phyloP scores from a whole-genome alignment of 1,140 invertebrate genomes.

The Drosophila bocki region DNA sequence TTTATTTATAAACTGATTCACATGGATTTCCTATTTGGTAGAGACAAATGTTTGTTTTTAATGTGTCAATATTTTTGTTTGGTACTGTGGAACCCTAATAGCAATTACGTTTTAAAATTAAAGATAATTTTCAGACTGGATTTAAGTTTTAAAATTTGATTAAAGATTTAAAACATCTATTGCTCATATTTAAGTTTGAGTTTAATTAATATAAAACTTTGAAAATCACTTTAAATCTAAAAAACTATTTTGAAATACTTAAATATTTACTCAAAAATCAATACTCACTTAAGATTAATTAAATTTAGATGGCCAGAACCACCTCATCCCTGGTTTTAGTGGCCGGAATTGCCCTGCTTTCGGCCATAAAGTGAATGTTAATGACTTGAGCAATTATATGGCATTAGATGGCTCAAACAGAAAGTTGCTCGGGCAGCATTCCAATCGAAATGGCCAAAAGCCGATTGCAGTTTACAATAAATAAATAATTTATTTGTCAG shows the following conservation, averaged over 20 bases:
- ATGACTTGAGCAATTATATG: conserved; percentile 62
- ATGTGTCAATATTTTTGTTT: not conserved
- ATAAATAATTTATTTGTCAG: conserved; percentile 80
- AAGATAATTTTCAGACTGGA: not conserved
- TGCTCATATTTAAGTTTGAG: too few species aligned
- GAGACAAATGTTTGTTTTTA: conserved; percentile 22
- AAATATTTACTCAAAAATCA: not conserved
- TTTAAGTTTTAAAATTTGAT: not conserved
- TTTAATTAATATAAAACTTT: too few species aligned
- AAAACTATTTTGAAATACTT: not conserved
- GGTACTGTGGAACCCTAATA: not conserved
- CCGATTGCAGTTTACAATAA: conserved; percentile 67
- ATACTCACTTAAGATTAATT: not conserved
- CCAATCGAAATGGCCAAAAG: conserved; percentile 30
- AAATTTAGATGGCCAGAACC: not conserved
- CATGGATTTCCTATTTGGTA: conserved; percentile 7
- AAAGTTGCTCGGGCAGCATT: conserved; percentile 56
- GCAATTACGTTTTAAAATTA: not conserved
- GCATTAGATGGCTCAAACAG: conserved; percentile 13
- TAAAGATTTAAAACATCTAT: too few species aligned
- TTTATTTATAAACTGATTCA: conserved; percentile 15
- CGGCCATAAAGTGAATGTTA: conserved; percentile 63
- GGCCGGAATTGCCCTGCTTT: conserved; percentile 21
- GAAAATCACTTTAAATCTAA: too few species aligned
- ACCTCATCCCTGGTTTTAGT: conserved; percentile 7